phyloP scores from a whole-genome alignment of 2,113 vertebrate species.

The Oenanthe oenanthe region DNA sequence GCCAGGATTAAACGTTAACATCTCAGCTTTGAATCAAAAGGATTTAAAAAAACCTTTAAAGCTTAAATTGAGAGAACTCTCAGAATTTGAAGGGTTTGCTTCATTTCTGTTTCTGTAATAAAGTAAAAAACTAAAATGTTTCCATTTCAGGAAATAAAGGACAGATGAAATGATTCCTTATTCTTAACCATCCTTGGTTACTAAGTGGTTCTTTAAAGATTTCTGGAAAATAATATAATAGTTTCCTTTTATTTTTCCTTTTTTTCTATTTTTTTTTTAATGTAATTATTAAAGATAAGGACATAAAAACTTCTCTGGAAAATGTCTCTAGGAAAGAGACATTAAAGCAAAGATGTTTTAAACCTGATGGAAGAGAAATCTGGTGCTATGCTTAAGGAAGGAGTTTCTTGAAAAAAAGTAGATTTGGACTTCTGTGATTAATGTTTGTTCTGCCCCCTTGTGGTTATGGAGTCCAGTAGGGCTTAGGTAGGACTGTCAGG shows the following conservation, averaged over 20 bases:
- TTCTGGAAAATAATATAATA: background rate
- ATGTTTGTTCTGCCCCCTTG: conserved; percentile 63
- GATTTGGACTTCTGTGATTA: conserved; percentile 7
- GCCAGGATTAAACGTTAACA: background rate
- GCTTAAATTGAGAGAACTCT: background rate
- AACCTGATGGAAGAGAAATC: background rate
- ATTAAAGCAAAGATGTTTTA: background rate
- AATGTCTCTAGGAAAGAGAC: background rate
- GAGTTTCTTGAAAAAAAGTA: background rate
- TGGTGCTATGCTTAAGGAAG: background rate
- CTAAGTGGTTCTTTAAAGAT: background rate
- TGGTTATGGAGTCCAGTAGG: conserved; percentile 22
- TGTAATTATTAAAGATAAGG: background rate
- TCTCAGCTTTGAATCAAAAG: background rate
- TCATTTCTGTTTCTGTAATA: background rate
- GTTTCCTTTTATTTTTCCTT: background rate
- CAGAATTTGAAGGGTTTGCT: background rate
- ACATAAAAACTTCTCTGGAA: background rate
- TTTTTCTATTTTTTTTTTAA: background rate
- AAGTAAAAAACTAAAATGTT: background rate
- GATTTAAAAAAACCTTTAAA: background rate
- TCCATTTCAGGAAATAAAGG: background rate
- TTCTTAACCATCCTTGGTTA: background rate
- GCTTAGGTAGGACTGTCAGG: background rate
- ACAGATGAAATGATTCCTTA: background rate